phyloP scores from a whole-genome alignment of 2,797 vertebrate genomes.

The Decapterus maruadsi region DNA sequence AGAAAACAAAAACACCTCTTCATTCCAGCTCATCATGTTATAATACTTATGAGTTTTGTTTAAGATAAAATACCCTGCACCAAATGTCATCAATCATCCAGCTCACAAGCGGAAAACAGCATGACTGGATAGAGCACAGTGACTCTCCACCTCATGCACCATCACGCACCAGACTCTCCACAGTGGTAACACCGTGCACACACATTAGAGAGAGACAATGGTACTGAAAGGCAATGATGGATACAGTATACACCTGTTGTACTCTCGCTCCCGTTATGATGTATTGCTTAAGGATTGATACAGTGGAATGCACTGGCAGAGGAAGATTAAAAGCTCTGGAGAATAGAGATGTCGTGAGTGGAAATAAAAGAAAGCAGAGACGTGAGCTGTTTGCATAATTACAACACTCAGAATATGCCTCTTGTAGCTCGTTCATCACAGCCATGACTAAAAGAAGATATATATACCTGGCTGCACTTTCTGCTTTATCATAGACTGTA shows the following conservation, averaged over 20 bases:
- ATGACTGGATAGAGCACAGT: not conserved
- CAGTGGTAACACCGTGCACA: conserved; percentile 4
- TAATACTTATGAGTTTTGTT: conserved; percentile 21
- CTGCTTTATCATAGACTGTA: conserved; percentile 2
- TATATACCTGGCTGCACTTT: not conserved
- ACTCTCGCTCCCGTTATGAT: conserved; percentile 26
- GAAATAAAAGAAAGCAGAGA: conserved; percentile 12
- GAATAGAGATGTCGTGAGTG: conserved; percentile 22
- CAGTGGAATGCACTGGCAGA: not conserved
- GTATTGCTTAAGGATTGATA: conserved; percentile 10
- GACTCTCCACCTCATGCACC: conserved; percentile 29
- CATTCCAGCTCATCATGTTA: not conserved
- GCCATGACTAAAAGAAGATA: not conserved
- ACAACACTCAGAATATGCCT: conserved; percentile 12
- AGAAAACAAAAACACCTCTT: not conserved
- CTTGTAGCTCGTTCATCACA: conserved; percentile 50
- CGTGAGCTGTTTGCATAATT: conserved; percentile 44
- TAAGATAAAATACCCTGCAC: conserved; percentile 23
- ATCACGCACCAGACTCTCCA: conserved; percentile 26
- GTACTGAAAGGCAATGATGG: conserved; percentile 33
- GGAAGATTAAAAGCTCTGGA: conserved; percentile 30
- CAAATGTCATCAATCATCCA: conserved; percentile 33
- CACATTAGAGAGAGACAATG: conserved; percentile 23
- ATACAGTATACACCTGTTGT: conserved; percentile 13
- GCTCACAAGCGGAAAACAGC: conserved; percentile 14